Percentiles rank a stretch among this genome's conserved stretches.
phyloP scores from a whole-genome alignment of 2,888 invertebrate species.

The Zaprionus lineosus region DNA sequence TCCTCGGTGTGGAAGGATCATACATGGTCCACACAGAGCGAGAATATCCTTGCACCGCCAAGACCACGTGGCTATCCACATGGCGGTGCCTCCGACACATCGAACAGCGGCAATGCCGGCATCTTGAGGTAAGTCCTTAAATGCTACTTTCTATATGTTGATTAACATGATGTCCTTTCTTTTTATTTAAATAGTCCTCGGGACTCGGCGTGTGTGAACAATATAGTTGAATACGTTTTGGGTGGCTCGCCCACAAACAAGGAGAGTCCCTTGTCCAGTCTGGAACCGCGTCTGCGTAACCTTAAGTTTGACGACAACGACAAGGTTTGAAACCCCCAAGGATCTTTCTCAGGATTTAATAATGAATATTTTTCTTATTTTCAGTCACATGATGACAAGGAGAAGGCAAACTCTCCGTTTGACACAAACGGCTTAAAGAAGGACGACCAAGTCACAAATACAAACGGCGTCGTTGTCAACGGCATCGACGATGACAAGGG shows the following conservation, averaged over 20 bases:
- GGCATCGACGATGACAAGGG: slow-evolving; percentile 94
- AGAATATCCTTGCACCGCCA: slow-evolving; percentile 90
- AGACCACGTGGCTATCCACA: slow-evolving; percentile 86
- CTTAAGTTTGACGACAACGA: slow-evolving; percentile 85
- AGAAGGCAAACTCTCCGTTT: slow-evolving; percentile 84
- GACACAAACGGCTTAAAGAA: slow-evolving; percentile 83
- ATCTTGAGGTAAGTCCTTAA: slow-evolving; percentile 79
- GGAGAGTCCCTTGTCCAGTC: slow-evolving; percentile 84
- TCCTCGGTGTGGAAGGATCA: slow-evolving; percentile 96
- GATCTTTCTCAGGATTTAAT: not conserved
- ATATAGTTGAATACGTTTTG: slow-evolving; percentile 99
- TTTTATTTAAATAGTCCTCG: slow-evolving; percentile 87
- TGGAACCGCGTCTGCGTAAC: slow-evolving; percentile 87
- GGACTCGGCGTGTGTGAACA: slow-evolving; percentile 95
- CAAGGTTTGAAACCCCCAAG: slow-evolving; percentile 74
- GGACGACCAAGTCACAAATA: slow-evolving; percentile 84
- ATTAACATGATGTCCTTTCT: not conserved
- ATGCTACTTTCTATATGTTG: not conserved
- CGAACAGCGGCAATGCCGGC: slow-evolving; percentile 83
- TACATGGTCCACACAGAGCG: slow-evolving; percentile 96
- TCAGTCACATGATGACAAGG: slow-evolving; percentile 84
- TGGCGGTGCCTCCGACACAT: slow-evolving; percentile 84
- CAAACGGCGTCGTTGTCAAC: slow-evolving; percentile 86
- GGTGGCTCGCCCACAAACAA: slow-evolving; percentile 94
- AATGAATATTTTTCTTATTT: slow-evolving; percentile 26